Percentiles rank a stretch among this genome's conserved stretches.
Conservation (phyloP, 2,113 vertebrate species). For the Bubo scandiacus region DNA sequence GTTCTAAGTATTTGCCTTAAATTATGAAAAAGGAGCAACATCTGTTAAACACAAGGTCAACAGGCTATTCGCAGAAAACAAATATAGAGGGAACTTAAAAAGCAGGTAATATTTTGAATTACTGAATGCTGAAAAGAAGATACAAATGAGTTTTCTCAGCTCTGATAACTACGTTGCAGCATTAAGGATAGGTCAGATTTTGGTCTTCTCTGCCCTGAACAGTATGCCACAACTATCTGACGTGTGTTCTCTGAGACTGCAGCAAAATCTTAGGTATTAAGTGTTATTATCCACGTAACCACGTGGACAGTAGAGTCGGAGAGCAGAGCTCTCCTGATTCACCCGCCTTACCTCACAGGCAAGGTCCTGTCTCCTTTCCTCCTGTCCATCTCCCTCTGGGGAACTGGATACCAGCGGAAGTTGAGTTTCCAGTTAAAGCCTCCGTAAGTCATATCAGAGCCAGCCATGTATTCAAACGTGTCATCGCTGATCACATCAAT, state of each 20-base stretch:
- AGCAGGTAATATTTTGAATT: background rate
- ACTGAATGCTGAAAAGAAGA: background rate
- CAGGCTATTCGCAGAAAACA: background rate
- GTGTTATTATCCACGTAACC: background rate
- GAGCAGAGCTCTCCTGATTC: rapidly evolving
- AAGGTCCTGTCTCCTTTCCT: constrained; percentile 95
- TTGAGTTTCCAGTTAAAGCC: constrained; percentile 99
- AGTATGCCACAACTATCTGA: background rate
- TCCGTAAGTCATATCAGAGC: constrained; percentile 97
- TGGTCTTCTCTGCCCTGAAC: background rate
- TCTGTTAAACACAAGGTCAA: background rate
- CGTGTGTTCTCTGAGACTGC: rapidly evolving
- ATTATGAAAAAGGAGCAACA: background rate
- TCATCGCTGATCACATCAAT: constrained; percentile 99
- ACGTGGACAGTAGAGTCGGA: rapidly evolving
- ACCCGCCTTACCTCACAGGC: constrained; percentile 85
- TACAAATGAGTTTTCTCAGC: background rate
- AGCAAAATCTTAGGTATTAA: background rate
- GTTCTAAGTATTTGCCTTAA: background rate
- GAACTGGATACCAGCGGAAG: constrained; percentile 98
- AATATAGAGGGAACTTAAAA: background rate
- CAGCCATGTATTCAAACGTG: constrained; percentile 98
- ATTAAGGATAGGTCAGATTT: background rate
- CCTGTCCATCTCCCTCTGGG: constrained; percentile 96
- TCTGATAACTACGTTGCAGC: background rate